Evolutionary conservation across 2,797 vertebrate genomes (phyloP).

Genomic region (Cichlasoma orientale): DNA sequence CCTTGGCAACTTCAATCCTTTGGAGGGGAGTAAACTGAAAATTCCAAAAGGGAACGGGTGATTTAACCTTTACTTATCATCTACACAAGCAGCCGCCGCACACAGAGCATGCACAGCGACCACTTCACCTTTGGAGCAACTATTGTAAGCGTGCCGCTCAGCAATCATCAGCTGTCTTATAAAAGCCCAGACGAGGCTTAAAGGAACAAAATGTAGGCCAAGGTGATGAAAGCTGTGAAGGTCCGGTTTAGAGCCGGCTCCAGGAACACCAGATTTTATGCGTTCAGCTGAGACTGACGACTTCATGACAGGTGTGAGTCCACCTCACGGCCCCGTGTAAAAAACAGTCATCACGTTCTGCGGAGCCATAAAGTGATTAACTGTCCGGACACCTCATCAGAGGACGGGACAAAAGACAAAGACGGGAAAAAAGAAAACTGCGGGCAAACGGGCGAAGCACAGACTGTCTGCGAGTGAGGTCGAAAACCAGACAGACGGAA

Average conservation of each 20-base stretch:
- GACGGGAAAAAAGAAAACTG: background rate
- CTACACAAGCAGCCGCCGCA: conserved; percentile 12
- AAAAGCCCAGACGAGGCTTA: conserved; percentile 52
- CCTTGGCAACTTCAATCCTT: background rate
- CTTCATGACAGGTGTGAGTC: conserved; percentile 10
- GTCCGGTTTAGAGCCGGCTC: background rate
- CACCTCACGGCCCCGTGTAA: conserved; percentile 16
- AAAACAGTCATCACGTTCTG: conserved; percentile 21
- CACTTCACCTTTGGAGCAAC: conserved; percentile 35
- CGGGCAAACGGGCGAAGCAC: background rate
- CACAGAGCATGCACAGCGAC: conserved; percentile 38
- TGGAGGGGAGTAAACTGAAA: conserved; percentile 9
- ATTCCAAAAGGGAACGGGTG: conserved; percentile 32
- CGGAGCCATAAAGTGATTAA: conserved; percentile 33
- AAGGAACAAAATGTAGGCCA: conserved; percentile 21
- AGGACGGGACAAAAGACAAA: conserved; percentile 24
- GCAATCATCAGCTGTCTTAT: conserved; percentile 64
- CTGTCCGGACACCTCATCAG: conserved; percentile 2
- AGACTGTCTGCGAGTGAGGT: conserved; percentile 17
- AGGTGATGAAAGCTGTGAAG: conserved; percentile 62
- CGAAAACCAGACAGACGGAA: background rate
- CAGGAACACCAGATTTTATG: background rate
- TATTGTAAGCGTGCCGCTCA: conserved; percentile 32
- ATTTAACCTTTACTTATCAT: conserved; percentile 49
- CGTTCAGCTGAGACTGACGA: background rate